These are phyloP conservation scores for Drosophila infuscata DNA, from an alignment of 2,888 invertebrate genomes.

Conservation along the genomic window DNA sequence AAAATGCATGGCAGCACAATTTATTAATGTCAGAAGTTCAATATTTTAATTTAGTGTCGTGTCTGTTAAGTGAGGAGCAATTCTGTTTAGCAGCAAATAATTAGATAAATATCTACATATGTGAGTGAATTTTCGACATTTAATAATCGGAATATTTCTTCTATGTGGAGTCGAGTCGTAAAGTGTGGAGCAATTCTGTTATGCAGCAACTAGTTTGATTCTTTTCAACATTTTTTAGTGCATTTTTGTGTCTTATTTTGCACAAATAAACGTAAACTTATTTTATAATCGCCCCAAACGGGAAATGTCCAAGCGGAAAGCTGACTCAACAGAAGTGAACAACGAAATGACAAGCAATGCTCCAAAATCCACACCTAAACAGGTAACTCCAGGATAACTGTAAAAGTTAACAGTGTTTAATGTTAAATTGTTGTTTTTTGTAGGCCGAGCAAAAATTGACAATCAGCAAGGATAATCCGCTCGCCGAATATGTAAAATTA, in stretches of 20 bases:
- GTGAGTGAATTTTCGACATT: neutral
- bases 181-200: neutral
- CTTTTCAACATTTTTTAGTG: neutral
- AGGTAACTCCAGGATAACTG: constrained; percentile 18
- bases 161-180: neutral
- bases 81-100: neutral
- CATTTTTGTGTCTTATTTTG: neutral
- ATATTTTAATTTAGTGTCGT: neutral
- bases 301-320: constrained; percentile 64
- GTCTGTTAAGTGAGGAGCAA: neutral
- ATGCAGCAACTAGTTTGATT: neutral
- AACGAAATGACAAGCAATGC: constrained; percentile 44
- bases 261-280: constrained; percentile 2
- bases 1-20: neutral
- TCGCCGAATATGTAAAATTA: constrained; percentile 68
- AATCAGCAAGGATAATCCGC: constrained; percentile 52
- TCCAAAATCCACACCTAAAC: constrained; percentile 21
- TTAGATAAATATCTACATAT: neutral
- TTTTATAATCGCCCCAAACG: neutral
- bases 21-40: neutral
- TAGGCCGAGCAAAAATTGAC: constrained; percentile 12
- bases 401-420: neutral
- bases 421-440: neutral
- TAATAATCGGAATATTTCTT: neutral
- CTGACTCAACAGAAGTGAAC: constrained; percentile 27